Evolutionary conservation across 2,888 invertebrate genomes (phyloP), one percentile per base, ranked within the genome.

Genomic region (Volucella inflata): DNA sequence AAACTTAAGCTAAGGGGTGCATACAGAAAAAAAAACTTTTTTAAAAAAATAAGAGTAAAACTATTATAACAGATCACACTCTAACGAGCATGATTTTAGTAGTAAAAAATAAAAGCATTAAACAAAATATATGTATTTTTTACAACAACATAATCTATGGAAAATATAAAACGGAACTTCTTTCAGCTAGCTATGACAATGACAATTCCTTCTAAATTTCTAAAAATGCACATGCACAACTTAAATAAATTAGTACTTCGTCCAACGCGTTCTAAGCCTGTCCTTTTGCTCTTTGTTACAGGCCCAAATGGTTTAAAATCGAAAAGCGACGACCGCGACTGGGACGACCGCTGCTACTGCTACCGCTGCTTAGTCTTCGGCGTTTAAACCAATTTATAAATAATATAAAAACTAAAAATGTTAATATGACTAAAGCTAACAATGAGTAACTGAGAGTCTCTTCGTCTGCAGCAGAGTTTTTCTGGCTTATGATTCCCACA

Each of bases 381-480:
- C 87, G 87, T 70, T 87, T 87, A 77, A 88, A 89, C 88, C 89
- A 89, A 87, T 88, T 89, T 79, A 89, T 87, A 83, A 88, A 89
- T 85, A 89, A 72, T 6, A 89, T 87, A 84, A 89, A 88, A 87
- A 89, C 89, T 87, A 88, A 74, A 64, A 88, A 87, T 74, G 89
- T 89, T 87, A 88, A 88, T 82, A 88, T 74, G 87, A 89, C 77
- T 88, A 89, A 87, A 65, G 75, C 81, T 85, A 88, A 75, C 81
- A 88, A 85, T 57, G 89, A 88, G 74, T 88, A 87, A 79, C 85
- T 88, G 53, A 89, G 88, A 67, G 88, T 88, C 81, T 89, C 88
- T 55, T 88, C 88, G 51, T 88, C 88, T 64, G 80, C 72, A 62
- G 70, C 67, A 21, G 76, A 84, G 46, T 72, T 80, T 70, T 80